Evolutionary conservation across 2,888 invertebrate species (phyloP).

Genomic region (Ephialtes manifestator): DNA sequence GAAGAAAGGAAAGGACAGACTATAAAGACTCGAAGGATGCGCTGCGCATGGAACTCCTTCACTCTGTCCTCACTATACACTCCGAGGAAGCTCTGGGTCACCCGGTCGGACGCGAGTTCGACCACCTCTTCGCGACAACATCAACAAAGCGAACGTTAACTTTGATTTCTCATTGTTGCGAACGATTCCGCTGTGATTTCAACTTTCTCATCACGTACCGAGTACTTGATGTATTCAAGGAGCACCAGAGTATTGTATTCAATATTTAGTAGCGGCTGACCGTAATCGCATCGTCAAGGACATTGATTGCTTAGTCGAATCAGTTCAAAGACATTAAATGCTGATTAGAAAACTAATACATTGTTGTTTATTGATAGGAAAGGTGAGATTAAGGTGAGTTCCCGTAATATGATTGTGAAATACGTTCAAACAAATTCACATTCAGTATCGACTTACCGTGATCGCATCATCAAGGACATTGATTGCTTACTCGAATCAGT

Average conservation of each 20-base stretch:
- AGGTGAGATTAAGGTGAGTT: too few relatives aligned
- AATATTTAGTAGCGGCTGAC: background rate
- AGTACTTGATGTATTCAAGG: background rate
- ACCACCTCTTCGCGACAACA: conserved; percentile 69
- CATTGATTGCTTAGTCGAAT: background rate
- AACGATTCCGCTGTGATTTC: background rate
- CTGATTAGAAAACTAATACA: background rate
- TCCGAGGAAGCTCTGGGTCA: conserved; percentile 78
- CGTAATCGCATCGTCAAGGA: background rate
- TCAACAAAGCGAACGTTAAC: conserved; percentile 52
- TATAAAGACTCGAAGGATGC: conserved; percentile 43
- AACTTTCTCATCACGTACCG: background rate
- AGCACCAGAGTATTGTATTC: background rate
- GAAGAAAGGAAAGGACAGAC: conserved; percentile 53
- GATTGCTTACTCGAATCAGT: background rate
- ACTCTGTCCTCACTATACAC: conserved; percentile 31
- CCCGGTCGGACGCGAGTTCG: conserved; percentile 76
- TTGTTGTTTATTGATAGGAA: background rate
- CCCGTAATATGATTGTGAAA: too few relatives aligned
- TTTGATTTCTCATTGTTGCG: conserved; percentile 2
- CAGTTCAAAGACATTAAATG: background rate
- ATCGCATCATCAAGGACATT: background rate
- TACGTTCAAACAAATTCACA: too few relatives aligned
- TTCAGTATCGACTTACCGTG: background rate
- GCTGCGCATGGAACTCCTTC: conserved; percentile 54